Evolutionary conservation across 2,797 vertebrate genomes (phyloP).

Genomic region (Arnoldichthys spilopterus): DNA sequence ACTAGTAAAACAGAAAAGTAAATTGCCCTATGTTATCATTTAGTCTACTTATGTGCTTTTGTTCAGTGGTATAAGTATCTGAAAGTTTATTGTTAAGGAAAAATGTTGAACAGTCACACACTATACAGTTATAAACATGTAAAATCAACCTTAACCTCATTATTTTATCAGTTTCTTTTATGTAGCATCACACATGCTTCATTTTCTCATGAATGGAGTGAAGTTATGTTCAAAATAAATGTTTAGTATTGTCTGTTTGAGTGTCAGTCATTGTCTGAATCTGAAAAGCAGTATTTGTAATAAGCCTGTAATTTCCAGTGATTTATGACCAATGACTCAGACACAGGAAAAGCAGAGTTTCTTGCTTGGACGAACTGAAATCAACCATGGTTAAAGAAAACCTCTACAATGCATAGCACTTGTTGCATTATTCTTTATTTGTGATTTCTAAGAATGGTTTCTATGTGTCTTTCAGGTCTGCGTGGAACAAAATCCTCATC

Average conservation of each 20-base stretch:
- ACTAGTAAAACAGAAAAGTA: constrained; percentile 6
- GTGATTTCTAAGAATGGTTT: constrained; percentile 24
- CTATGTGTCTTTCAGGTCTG: constrained; percentile 51
- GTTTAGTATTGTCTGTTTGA: not conserved
- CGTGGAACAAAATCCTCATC: constrained; percentile 32
- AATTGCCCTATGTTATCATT: not conserved
- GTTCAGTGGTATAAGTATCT: not conserved
- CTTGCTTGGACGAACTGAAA: not conserved
- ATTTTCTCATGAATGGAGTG: not conserved
- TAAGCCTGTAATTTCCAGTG: constrained; percentile 24
- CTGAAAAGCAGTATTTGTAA: constrained; percentile 22
- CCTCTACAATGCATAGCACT: not conserved
- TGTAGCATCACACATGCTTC: not conserved
- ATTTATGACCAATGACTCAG: constrained; percentile 36
- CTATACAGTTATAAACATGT: not conserved
- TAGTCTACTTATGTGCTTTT: not conserved
- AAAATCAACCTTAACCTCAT: not conserved
- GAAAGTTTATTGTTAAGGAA: not conserved
- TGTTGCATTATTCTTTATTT: not conserved
- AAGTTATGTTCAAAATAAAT: not conserved
- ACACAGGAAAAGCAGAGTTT: constrained; percentile 11
- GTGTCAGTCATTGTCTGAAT: not conserved
- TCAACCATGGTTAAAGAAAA: constrained; percentile 1
- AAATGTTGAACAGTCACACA: not conserved
- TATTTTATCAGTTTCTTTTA: not conserved